Conservation (phyloP, 2,888 invertebrate genomes). For the Abrostola tripartita region DNA sequence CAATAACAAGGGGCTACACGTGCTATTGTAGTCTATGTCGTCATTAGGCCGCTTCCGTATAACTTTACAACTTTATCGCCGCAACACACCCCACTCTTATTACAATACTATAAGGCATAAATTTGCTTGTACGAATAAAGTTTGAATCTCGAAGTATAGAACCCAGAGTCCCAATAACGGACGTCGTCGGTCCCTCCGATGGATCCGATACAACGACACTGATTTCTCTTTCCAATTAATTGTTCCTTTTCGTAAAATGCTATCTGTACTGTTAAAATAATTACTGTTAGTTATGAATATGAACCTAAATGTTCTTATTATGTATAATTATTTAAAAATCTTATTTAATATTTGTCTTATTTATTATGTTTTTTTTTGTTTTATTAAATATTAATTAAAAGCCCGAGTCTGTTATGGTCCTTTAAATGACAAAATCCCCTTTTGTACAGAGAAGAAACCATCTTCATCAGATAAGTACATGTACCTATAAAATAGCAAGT, state of each 20-base stretch:
- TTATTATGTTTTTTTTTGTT: not conserved
- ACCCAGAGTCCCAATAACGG: constrained; percentile 76
- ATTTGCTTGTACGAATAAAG: constrained; percentile 50
- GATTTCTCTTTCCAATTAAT: constrained; percentile 75
- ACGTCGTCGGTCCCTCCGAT: constrained; percentile 69
- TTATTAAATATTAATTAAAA: too few relatives aligned
- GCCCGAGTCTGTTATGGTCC: too few relatives aligned
- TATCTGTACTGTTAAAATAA: constrained; percentile 37
- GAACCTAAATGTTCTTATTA: not conserved
- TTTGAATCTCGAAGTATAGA: constrained; percentile 61
- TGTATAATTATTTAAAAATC: too few relatives aligned
- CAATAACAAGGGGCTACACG: constrained; percentile 85
- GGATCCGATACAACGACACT: constrained; percentile 70
- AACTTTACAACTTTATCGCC: constrained; percentile 62
- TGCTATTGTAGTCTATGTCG: constrained; percentile 85
- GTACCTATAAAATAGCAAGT: too few relatives aligned
- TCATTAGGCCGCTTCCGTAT: constrained; percentile 86
- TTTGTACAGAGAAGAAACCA: too few relatives aligned
- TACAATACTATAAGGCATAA: constrained; percentile 64
- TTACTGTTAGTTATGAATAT: constrained; percentile 15
- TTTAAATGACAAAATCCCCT: too few relatives aligned
- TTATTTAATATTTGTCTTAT: too few relatives aligned
- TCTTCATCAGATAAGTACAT: too few relatives aligned
- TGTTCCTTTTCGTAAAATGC: constrained; percentile 62
- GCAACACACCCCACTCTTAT: constrained; percentile 53